Conservation (phyloP, 1,140 invertebrate genomes). For the Apis laboriosa region DNA sequence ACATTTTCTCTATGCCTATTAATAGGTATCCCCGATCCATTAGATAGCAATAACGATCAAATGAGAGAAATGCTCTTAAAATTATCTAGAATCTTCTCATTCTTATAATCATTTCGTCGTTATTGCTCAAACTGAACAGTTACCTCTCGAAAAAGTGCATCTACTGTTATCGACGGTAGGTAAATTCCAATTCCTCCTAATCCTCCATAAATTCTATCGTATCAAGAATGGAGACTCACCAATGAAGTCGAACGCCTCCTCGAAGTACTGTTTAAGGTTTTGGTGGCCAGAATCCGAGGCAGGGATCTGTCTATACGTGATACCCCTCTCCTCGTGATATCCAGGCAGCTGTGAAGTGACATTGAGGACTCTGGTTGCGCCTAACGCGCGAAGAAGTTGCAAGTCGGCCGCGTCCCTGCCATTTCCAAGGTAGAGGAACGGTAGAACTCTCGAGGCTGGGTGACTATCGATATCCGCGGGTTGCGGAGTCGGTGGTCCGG, state of each 20-base stretch:
- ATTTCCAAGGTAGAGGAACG: constrained; percentile 94
- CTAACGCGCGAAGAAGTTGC: constrained; percentile 84
- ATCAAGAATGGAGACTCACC: constrained; percentile 82
- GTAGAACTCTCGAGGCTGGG: constrained; percentile 90
- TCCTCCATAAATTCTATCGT: background rate
- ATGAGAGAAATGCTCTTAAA: background rate
- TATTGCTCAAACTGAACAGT: too few species aligned
- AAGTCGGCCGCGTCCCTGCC: constrained; percentile 90
- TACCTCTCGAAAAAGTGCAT: background rate
- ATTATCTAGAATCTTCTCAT: background rate
- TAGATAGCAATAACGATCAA: background rate
- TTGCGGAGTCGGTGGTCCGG: constrained; percentile 69
- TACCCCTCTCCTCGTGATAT: constrained; percentile 86
- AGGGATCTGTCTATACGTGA: constrained; percentile 91
- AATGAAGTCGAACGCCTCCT: constrained; percentile 94
- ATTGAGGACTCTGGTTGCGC: constrained; percentile 89
- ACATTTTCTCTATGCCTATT: background rate
- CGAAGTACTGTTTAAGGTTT: constrained; percentile 95
- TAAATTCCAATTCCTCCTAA: background rate
- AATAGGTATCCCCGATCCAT: background rate
- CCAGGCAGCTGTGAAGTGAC: constrained; percentile 91
- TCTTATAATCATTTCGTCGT: background rate
- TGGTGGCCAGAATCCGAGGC: constrained; percentile 93
- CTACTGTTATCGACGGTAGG: background rate
- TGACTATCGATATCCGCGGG: constrained; percentile 87